Evolutionary conservation across 2,113 vertebrate species (phyloP).

Genomic region (Syrrhaptes paradoxus): DNA sequence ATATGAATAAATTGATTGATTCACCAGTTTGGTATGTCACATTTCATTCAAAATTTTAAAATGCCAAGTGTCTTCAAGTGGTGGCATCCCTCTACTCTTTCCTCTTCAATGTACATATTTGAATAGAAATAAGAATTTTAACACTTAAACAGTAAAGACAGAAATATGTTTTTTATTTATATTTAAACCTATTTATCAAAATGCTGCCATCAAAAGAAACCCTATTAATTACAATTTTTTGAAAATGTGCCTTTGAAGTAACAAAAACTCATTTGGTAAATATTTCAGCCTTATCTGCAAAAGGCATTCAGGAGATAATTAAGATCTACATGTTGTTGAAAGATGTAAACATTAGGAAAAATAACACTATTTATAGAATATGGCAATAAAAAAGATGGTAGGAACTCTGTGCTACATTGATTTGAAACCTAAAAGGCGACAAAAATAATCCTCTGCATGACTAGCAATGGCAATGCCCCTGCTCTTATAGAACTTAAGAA

Average conservation of each 20-base stretch:
- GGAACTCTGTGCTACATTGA: not conserved
- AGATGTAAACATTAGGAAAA: not conserved
- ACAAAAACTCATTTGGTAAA: not conserved
- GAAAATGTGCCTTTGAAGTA: not conserved
- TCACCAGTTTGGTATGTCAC: not conserved
- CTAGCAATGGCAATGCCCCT: not conserved
- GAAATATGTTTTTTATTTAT: not conserved
- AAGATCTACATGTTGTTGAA: not conserved
- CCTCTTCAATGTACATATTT: not conserved
- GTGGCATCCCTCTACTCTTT: not conserved
- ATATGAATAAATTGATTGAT: not conserved
- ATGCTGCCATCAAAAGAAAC: not conserved
- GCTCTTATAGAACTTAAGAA: not conserved
- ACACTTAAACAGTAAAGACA: not conserved
- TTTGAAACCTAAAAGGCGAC: not conserved
- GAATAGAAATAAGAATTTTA: not conserved
- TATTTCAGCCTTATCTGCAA: not conserved
- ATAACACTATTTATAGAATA: not conserved
- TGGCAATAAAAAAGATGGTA: not conserved
- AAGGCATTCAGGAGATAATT: not conserved
- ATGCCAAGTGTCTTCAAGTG: not conserved
- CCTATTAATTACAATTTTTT: not conserved
- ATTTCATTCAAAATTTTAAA: not conserved
- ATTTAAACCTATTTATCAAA: not conserved
- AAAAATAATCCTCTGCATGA: not conserved